Evolutionary conservation across 2,113 vertebrate genomes (phyloP).

Genomic region (Microcebus murinus): DNA sequence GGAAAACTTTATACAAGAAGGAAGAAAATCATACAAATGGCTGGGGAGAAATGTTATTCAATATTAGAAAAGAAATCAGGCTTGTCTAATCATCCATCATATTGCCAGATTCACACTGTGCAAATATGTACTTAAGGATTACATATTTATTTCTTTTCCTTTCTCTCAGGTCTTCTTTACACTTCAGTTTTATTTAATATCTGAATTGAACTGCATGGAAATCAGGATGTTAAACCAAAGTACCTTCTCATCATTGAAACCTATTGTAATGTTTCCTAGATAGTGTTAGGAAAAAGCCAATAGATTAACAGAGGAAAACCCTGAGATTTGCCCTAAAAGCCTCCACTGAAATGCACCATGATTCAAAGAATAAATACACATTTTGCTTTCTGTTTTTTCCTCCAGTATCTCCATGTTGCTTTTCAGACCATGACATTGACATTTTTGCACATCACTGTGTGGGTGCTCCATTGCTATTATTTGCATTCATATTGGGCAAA

Average conservation of each 20-base stretch:
- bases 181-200: constrained; percentile 31
- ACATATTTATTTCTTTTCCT: constrained; percentile 30
- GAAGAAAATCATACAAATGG: background rate
- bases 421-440: background rate
- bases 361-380: background rate
- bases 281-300: background rate
- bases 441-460: background rate
- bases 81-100: constrained; percentile 41
- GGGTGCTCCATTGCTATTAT: background rate
- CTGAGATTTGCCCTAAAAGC: background rate
- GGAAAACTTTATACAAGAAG: constrained; percentile 36
- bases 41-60: constrained; percentile 6
- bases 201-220: background rate
- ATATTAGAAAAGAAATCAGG: constrained; percentile 35
- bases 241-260: background rate
- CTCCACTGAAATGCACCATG: background rate
- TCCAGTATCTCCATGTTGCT: background rate
- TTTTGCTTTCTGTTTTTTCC: background rate
- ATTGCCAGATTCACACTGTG: constrained; percentile 1
- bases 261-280: background rate
- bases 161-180: background rate
- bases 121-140: constrained; percentile 37
- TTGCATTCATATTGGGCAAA: background rate
- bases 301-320: background rate
- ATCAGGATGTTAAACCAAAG: background rate